phyloP scores from a whole-genome alignment of 2,888 invertebrate species.

The Dascillus cervinus region DNA sequence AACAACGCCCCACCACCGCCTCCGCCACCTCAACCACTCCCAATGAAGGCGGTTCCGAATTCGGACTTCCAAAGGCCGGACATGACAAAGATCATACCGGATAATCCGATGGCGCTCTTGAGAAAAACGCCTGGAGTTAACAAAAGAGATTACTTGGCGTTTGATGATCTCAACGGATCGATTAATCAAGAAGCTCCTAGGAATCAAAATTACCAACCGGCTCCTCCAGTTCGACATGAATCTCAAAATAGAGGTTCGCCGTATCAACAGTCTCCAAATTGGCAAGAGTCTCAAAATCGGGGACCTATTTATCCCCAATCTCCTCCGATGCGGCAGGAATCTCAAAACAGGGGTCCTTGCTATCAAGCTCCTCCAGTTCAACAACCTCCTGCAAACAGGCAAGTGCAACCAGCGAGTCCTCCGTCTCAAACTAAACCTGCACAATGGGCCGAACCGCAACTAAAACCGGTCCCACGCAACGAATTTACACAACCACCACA shows the following conservation, averaged over 20 bases:
- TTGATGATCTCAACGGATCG: slow-evolving; percentile 21
- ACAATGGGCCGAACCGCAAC: slow-evolving; percentile 7
- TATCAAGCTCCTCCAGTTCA: slow-evolving; percentile 15
- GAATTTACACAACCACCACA: slow-evolving; percentile 12
- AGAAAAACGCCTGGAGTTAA: slow-evolving; percentile 55
- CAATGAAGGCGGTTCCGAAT: slow-evolving; percentile 50
- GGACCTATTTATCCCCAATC: slow-evolving; percentile 28
- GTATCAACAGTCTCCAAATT: too few species aligned
- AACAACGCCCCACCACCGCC: slow-evolving; percentile 42
- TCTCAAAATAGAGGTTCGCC: too few species aligned
- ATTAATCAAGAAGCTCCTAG: slow-evolving; percentile 3
- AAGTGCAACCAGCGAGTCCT: slow-evolving; percentile 8
- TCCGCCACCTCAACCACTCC: slow-evolving; percentile 47
- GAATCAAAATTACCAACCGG: slow-evolving; percentile 2
- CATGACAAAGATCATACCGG: slow-evolving; percentile 59
- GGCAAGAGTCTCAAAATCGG: too few species aligned
- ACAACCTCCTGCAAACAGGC: slow-evolving; percentile 6
- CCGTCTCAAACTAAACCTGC: slow-evolving; percentile 18
- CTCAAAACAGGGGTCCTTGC: too few species aligned
- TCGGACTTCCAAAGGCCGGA: slow-evolving; percentile 53
- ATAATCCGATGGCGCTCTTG: slow-evolving; percentile 63
- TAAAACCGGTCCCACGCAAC: slow-evolving; percentile 8
- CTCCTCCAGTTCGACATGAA: slow-evolving; percentile 3
- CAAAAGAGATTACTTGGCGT: slow-evolving; percentile 37
- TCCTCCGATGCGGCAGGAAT: too few species aligned